Evolutionary conservation across 2,113 vertebrate species (phyloP).

Genomic region (Grallaria varia): DNA sequence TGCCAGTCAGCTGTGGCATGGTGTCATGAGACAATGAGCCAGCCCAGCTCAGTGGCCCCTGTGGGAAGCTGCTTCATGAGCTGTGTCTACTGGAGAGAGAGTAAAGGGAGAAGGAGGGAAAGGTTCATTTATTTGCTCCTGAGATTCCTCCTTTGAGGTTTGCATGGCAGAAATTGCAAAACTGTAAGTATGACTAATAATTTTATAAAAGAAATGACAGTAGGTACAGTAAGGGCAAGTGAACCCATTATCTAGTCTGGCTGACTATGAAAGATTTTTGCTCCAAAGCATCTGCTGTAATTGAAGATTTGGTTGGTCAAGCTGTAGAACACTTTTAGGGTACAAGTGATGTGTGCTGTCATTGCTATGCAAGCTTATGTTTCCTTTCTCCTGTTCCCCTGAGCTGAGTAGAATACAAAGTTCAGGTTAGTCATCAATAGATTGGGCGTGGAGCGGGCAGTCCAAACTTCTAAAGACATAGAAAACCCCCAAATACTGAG

Average conservation of each 20-base stretch:
- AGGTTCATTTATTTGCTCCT: background rate
- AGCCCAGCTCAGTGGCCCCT: background rate
- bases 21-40: background rate
- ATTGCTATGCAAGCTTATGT: background rate
- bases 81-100: background rate
- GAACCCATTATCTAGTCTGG: background rate
- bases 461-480: background rate
- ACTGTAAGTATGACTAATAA: background rate
- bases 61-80: background rate
- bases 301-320: slow-evolving; percentile 3
- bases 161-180: background rate
- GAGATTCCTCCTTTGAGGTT: background rate
- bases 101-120: background rate
- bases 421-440: background rate
- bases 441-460: rapidly evolving
- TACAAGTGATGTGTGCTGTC: background rate
- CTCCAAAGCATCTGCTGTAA: background rate
- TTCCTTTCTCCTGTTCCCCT: background rate
- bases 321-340: background rate
- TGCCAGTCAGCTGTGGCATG: background rate
- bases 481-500: background rate
- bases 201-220: background rate
- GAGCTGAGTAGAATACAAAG: background rate
- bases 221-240: background rate
- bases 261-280: background rate